Evolutionary conservation across 2,888 invertebrate genomes (phyloP).

Genomic region (Syrista parreyssii): DNA sequence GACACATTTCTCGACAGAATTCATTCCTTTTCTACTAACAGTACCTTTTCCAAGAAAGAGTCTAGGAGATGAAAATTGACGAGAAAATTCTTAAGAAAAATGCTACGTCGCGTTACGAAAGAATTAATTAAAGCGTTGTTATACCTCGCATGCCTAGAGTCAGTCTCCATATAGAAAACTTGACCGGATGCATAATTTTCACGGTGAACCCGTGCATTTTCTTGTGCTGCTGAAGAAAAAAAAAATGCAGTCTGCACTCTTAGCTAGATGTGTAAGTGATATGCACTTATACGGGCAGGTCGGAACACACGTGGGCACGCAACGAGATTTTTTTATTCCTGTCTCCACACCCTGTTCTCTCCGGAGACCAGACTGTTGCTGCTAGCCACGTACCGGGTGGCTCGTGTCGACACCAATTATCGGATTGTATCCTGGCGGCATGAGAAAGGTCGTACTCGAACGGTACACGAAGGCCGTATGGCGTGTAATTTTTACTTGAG

Average conservation of each 20-base stretch:
- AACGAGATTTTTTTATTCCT: slow-evolving; percentile 23
- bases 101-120: neutral
- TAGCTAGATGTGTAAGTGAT: slow-evolving; percentile 28
- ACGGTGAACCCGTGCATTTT: slow-evolving; percentile 7
- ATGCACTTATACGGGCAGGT: slow-evolving; percentile 45
- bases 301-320: slow-evolving; percentile 32
- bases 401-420: slow-evolving; percentile 5
- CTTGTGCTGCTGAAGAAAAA: slow-evolving; percentile 4
- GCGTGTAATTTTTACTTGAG: slow-evolving; percentile 7
- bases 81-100: neutral
- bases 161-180: neutral
- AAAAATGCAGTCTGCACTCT: slow-evolving; percentile 21
- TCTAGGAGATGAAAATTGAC: neutral
- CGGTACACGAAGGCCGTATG: slow-evolving; percentile 20
- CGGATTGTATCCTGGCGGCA: neutral
- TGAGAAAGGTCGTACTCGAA: slow-evolving; percentile 15
- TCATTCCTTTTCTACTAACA: neutral
- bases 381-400: slow-evolving; percentile 38
- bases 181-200: slow-evolving; percentile 10
- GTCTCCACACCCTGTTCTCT: slow-evolving; percentile 29
- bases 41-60: neutral
- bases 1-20: neutral
- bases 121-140: neutral
- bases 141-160: neutral
- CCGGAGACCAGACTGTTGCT: slow-evolving; percentile 24